Conservation (phyloP, 1,140 invertebrate species). For the Coenobita brevimanus region DNA sequence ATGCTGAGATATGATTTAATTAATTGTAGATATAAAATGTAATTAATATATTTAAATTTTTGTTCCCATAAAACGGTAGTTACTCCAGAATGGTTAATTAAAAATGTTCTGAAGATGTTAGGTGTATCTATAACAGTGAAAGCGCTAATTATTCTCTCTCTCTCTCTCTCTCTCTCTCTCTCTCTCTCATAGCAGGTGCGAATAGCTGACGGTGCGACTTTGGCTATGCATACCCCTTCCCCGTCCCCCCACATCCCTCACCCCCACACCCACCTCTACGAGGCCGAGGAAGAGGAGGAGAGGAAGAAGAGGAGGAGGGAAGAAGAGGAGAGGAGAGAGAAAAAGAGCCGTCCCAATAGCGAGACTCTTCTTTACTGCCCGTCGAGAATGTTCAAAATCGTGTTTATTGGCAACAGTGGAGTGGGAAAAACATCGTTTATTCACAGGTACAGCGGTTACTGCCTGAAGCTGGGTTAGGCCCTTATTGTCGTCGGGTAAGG, state of each 20-base stretch:
- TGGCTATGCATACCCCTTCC: too few relatives aligned
- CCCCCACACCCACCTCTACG: neutral
- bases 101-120: too few relatives aligned
- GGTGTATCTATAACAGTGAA: neutral
- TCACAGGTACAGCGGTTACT: slow-evolving; percentile 71
- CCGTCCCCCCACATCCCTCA: neutral
- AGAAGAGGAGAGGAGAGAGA: neutral
- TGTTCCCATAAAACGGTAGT: too few relatives aligned
- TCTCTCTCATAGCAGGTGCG: too few relatives aligned
- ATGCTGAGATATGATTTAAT: too few relatives aligned
- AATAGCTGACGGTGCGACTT: too few relatives aligned
- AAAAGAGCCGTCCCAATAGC: neutral
- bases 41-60: too few relatives aligned
- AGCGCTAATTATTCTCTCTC: neutral
- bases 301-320: neutral
- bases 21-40: too few relatives aligned
- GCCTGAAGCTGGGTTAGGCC: too few relatives aligned
- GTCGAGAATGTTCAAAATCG: slow-evolving; percentile 77
- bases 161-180: slow-evolving; percentile 24
- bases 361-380: slow-evolving; percentile 14
- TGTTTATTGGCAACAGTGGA: slow-evolving; percentile 79
- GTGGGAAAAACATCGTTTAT: slow-evolving; percentile 80
- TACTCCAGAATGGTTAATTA: too few relatives aligned
- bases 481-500: too few relatives aligned
- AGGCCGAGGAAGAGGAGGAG: neutral